Evolutionary conservation across 2,797 vertebrate genomes (phyloP), one percentile per base, ranked within the genome.

Genomic region (Hippopotamyrus pictus): DNA sequence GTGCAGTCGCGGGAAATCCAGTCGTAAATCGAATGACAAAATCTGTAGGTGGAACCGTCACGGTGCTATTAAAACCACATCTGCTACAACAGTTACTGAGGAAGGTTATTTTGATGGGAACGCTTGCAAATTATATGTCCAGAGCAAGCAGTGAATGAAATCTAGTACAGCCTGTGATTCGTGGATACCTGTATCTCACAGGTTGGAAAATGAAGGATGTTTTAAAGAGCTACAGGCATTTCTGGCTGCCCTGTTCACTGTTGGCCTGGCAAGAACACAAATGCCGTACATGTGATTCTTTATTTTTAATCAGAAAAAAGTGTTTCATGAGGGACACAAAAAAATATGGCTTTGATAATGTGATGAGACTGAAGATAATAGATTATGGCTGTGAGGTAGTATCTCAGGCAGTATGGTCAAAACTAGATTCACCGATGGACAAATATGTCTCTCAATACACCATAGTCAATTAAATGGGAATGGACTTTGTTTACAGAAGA

Each of bases 321-420:
- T 83, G 44, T 11, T n/a, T 12, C 2, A 37, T 22, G 44, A 83
- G 19, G 37, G 25, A 48, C 44, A 83, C 79, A 83, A 48, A 84
- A 84, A 84, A 51, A 85, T 50, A 25, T 25, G 82, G 46, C 46
- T 85, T 85, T 11, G 82, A 85, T 22, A 22, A 85, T 85, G 82
- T 85, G 4, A 82, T 46, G 82, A 50, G n/a, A 84, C 44, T 9
- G 44, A 29, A 84, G 46, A 22, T 84, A 51, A 46, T 51, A 22
- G 7, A 84, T 22, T 84, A 84, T 85, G 46, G 48, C n/a, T 85
- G 22, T 85, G 82, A 85, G 82, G 82, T 85, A 85, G 82, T 85
- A 85, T 85, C 82, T 85, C 46, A 48, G 82, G 48, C n/a, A 85
- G 44, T 85, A 85, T 48, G 46, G n/a, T 85, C 82, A 46, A 85